Evolutionary conservation across 2,888 invertebrate genomes (phyloP), one percentile per base, ranked within the genome.

Genomic region (Tinea pellionella): DNA sequence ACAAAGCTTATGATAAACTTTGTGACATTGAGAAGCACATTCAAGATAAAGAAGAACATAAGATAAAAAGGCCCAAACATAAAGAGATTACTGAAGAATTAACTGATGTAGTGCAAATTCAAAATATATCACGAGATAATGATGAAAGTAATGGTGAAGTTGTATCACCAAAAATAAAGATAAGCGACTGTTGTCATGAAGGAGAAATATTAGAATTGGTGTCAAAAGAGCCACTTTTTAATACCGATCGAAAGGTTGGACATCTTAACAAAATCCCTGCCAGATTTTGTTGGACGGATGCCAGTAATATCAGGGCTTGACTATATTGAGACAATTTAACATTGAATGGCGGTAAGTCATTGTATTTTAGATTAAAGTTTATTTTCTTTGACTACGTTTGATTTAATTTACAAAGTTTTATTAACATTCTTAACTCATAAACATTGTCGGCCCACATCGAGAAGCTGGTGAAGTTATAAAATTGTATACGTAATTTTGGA

Each of bases 211-310:
- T 37, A n/a, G 37, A 37, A 37, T 8, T 47, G 47, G 16, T n/a
- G 7, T 24, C 53, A 24, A 24, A 24, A 53, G n/a, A 18, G n/a
- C 16, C 18, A 18, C 8, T 53, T 18, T 24, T 53, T 4, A 24
- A 18, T 53, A n/a, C 24, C 9, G 16, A 18, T 12, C 53, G 19
- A 24, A 24, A 53, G n/a, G 24, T 15, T 57, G 78, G 78, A 16
- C 71, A 68, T 29, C 68, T 71, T 0, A 75, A 74, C 13, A 74
- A 77, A 61, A 67, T 79, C 1, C 84, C 86, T 13, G 72, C 70
- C 4, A 66, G 72, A 61, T 87, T 79, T 65, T 85, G 85, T 63
- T 87, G 86, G 86, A 85, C 84, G 0, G 86, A 85, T 62, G 68
- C 73, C 57, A 57, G 32, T 57, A 30, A 57, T 29, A 18, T 7